phyloP scores from a whole-genome alignment of 2,888 invertebrate species.

The Actias luna region DNA sequence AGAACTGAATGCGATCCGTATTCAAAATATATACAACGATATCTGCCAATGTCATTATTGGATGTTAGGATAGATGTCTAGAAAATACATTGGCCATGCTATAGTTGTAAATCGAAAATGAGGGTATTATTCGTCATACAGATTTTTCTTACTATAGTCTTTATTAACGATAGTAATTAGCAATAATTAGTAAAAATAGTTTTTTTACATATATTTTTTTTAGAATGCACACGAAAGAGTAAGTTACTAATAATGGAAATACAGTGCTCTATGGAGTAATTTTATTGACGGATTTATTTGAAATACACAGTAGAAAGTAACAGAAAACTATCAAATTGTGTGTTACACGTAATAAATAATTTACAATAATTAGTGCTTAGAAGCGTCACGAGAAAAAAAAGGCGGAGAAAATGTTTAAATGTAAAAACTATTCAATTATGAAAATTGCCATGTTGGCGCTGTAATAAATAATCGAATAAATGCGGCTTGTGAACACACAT shows the following conservation, averaged over 20 bases:
- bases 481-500: neutral
- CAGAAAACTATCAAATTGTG: no score
- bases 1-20: neutral
- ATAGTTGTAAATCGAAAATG: neutral
- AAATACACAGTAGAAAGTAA: neutral
- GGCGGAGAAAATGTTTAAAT: no score
- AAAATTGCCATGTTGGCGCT: no score
- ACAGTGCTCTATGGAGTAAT: no score
- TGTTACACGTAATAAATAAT: no score
- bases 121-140: neutral
- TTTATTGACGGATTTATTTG: no score
- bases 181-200: no score
- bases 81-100: neutral
- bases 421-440: no score
- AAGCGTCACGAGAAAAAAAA: neutral
- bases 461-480: no score
- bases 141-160: neutral
- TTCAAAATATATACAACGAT: neutral
- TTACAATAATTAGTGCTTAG: no score
- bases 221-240: neutral
- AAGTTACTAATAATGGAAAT: no score
- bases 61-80: neutral
- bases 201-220: no score
- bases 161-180: neutral
- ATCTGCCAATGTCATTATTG: constrained; percentile 4